A percentile compares a stretch with the other conserved stretches of the same genome.
These are phyloP conservation scores for Lemur catta DNA, from an alignment of 2,797 vertebrate species.

Conservation along the genomic window DNA sequence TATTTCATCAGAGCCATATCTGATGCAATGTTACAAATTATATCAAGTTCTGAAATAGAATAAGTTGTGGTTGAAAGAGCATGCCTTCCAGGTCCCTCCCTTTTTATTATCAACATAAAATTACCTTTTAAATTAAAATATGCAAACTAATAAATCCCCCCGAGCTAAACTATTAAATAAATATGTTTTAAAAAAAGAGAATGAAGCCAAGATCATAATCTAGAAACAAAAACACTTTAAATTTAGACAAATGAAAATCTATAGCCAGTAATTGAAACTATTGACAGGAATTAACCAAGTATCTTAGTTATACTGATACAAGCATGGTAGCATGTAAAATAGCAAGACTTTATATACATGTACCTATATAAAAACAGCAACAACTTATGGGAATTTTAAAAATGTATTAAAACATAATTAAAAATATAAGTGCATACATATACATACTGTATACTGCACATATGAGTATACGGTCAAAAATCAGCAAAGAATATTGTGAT, in stretches of 20 bases:
- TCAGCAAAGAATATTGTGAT: neutral
- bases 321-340: neutral
- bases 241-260: constrained; percentile 1
- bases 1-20: neutral
- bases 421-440: neutral
- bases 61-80: neutral
- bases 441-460: too few relatives aligned
- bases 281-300: neutral
- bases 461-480: neutral
- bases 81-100: neutral
- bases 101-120: neutral
- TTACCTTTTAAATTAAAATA: neutral
- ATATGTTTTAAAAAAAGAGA: neutral
- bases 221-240: neutral
- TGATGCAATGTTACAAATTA: neutral
- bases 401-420: neutral
- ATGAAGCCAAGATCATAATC: neutral
- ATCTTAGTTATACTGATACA: neutral
- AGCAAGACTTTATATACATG: neutral
- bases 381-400: neutral
- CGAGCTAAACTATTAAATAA: neutral
- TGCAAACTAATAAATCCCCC: neutral
- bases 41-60: neutral
- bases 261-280: neutral
- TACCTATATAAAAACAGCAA: neutral